A percentile compares a stretch with the other conserved stretches of the same genome.
Evolutionary conservation across 2,113 vertebrate species (phyloP).

Genomic region (Eupsittula cactorum): DNA sequence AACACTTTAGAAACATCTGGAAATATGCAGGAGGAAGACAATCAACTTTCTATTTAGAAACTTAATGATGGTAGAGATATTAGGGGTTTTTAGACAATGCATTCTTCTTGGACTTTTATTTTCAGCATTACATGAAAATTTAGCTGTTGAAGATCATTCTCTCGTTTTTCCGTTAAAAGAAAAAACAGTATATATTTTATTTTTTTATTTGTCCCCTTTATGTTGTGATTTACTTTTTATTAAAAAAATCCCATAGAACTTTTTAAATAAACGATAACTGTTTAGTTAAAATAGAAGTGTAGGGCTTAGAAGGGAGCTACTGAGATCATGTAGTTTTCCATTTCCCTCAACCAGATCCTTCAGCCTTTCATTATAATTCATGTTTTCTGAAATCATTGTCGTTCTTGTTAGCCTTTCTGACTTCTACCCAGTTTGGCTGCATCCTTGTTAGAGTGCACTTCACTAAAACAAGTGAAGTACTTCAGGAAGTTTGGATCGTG

Average conservation of each 20-base stretch:
- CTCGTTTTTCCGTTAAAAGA: background rate
- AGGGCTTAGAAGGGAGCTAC: background rate
- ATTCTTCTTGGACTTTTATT: background rate
- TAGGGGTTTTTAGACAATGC: background rate
- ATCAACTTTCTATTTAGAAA: background rate
- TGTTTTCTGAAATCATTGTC: background rate
- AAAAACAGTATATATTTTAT: background rate
- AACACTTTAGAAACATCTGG: background rate
- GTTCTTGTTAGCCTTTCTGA: background rate
- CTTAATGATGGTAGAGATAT: background rate
- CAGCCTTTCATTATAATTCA: background rate
- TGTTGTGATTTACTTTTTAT: background rate
- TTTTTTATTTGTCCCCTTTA: background rate
- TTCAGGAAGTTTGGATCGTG: background rate
- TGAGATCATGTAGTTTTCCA: background rate
- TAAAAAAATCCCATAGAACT: rapidly evolving
- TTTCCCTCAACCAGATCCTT: background rate
- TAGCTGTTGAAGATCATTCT: background rate
- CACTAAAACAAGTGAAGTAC: background rate
- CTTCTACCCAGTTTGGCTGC: background rate
- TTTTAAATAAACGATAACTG: background rate
- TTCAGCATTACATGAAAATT: background rate
- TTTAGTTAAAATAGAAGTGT: background rate
- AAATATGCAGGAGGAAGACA: background rate
- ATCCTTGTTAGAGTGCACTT: background rate